phyloP scores from a whole-genome alignment of 2,797 vertebrate genomes.

The Clarias fuscus region DNA sequence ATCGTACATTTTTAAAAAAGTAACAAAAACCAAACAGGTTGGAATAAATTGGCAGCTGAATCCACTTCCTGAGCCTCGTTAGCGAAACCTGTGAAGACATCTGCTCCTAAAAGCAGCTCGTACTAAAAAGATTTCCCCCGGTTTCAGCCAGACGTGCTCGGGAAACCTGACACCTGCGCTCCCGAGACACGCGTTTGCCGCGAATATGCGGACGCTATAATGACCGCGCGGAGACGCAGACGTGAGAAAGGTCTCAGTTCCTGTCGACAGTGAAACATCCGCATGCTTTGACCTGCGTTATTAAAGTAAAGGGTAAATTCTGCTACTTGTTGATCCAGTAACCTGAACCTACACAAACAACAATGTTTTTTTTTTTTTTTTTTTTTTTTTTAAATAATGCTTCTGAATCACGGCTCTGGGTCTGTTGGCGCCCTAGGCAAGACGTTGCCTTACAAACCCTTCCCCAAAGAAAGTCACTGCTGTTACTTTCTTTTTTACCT shows the following conservation, averaged over 20 bases:
- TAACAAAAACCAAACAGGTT: slow-evolving; percentile 51
- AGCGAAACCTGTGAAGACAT: slow-evolving; percentile 46
- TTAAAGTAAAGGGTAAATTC: not conserved
- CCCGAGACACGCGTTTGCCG: not conserved
- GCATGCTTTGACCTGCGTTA: not conserved
- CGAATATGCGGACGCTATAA: not conserved
- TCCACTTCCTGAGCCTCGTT: slow-evolving; percentile 50
- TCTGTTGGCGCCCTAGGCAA: too few relatives aligned
- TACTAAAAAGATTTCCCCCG: slow-evolving; percentile 21
- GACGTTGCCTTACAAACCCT: too few relatives aligned
- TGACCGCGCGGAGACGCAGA: not conserved
- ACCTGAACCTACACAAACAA: not conserved
- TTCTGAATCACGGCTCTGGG: too few relatives aligned
- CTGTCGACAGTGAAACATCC: not conserved
- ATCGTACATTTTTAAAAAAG: slow-evolving; percentile 6
- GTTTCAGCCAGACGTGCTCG: slow-evolving; percentile 2
- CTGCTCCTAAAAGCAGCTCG: slow-evolving; percentile 19
- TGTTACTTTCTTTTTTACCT: too few relatives aligned
- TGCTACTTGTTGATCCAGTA: not conserved
- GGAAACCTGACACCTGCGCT: slow-evolving; percentile 8
- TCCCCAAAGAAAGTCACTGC: too few relatives aligned
- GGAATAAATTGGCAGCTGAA: slow-evolving; percentile 63
- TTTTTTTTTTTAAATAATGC: not conserved
- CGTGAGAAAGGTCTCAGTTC: not conserved
- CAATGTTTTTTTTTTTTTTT: too few relatives aligned